Percentiles rank a stretch among this genome's conserved stretches.
Evolutionary conservation across 2,888 invertebrate genomes (phyloP).

Genomic region (Orgyia antiqua): DNA sequence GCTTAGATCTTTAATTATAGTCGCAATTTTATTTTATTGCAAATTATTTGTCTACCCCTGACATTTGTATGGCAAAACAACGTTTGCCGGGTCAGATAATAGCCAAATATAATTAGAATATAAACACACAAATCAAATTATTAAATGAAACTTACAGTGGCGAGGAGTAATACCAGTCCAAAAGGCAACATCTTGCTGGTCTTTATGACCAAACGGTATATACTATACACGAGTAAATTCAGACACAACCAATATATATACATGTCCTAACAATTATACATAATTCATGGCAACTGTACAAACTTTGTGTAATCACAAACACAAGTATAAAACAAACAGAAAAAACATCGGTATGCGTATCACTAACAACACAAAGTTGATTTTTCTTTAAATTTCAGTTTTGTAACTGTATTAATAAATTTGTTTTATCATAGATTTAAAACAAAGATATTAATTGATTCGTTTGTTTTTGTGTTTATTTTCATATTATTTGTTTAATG

Average conservation of each 20-base stretch:
- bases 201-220: constrained; percentile 62
- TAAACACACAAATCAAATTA: constrained; percentile 2
- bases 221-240: constrained; percentile 53
- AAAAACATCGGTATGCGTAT: constrained; percentile 8
- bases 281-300: constrained; percentile 45
- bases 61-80: too few relatives aligned
- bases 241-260: constrained; percentile 51
- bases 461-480: constrained; percentile 38
- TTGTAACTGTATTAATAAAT: constrained; percentile 2
- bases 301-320: constrained; percentile 21
- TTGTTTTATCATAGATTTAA: constrained; percentile 23
- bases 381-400: constrained; percentile 10
- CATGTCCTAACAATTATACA: constrained; percentile 34
- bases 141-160: constrained; percentile 47
- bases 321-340: neutral
- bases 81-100: too few relatives aligned
- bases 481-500: constrained; percentile 32
- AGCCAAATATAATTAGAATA: neutral
- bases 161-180: constrained; percentile 52
- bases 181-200: constrained; percentile 63
- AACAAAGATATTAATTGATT: constrained; percentile 52
- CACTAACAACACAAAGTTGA: neutral
- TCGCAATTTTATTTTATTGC: too few relatives aligned
- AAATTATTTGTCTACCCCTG: too few relatives aligned
- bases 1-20: too few relatives aligned